phyloP scores from a whole-genome alignment of 1,140 invertebrate species.

The Cataglyphis hispanica region DNA sequence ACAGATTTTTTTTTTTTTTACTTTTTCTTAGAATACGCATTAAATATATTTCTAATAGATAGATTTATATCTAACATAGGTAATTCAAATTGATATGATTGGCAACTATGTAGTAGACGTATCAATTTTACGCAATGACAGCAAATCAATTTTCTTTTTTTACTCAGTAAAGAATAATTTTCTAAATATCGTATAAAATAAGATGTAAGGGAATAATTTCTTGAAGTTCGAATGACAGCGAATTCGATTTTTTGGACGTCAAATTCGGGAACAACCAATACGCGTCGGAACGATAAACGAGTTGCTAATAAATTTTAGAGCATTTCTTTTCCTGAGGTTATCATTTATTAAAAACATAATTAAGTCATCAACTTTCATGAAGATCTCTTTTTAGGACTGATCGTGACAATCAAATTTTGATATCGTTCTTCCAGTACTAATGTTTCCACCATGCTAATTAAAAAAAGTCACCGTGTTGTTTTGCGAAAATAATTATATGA shows the following conservation, averaged over 20 bases:
- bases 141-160: constrained; percentile 35
- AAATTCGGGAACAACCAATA: constrained; percentile 23
- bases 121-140: neutral
- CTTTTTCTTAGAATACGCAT: neutral
- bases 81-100: neutral
- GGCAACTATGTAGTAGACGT: neutral
- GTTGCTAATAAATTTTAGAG: constrained; percentile 17
- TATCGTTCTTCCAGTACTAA: constrained; percentile 26
- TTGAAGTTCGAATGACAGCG: neutral
- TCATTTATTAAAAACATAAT: constrained; percentile 40
- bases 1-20: neutral
- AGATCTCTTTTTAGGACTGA: neutral
- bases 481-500: constrained; percentile 47
- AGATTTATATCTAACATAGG: neutral
- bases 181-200: constrained; percentile 36
- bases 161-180: constrained; percentile 31
- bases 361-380: neutral
- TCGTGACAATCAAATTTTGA: neutral
- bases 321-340: constrained; percentile 15
- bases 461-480: constrained; percentile 12
- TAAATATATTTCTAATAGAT: neutral
- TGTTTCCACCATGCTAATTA: constrained; percentile 27
- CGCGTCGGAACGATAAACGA: constrained; percentile 43
- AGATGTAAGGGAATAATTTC: constrained; percentile 41
- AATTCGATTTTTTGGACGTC: neutral